Base-by-base conservation (phyloP, 2,888 invertebrate genomes). In the Tachina lurida region DNA sequence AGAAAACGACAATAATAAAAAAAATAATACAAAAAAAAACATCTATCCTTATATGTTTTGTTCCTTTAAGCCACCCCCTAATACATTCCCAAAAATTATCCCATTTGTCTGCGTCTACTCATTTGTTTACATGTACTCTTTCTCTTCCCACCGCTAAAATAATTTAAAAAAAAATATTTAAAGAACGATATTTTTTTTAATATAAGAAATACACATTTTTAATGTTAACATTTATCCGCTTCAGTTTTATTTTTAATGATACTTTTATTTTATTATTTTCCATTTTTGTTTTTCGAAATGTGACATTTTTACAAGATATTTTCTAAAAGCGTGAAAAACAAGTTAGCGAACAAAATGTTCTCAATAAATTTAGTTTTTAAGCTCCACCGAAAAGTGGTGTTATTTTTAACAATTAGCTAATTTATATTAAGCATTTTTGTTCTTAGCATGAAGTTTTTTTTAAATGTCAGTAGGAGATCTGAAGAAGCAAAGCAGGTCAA, bases 81-180 rank as follows among this genome's bases (percentile, higher is more conserved):
- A 88, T 82, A 87, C 83, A 84, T 73, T 73, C 70, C 67, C 70
- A 63, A 87, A 89, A 90, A 94, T 94, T 94, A 94, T 95, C 94
- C 95, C 95, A 95, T 89, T 95, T 96, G 96, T 96, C 95, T 96
- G 95, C 96, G 96, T 96, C 96, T 95, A 95, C 89, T 94, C 95
- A 96, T 95, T 95, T 95, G 95, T 95, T 94, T 91, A 91, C 87
- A 89, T 86, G 87, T 77, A 77, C 86, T 87, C 79, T 67, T 43
- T 87, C 79, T 87, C 75, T 82, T 83, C 82, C 84, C 56, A 85
- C 85, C 73, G 78, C 77, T 78, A 81, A 74, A 73, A 75, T 19
- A 13, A 39, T 52, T 10, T 45, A 19, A 19, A 63, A 63, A n/a
- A 19, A 65, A 47, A 15, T 62, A 45, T 54, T 60, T 22, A 68